Base-by-base conservation (phyloP, 2,797 vertebrate genomes). In the Heterohyrax brucei region DNA sequence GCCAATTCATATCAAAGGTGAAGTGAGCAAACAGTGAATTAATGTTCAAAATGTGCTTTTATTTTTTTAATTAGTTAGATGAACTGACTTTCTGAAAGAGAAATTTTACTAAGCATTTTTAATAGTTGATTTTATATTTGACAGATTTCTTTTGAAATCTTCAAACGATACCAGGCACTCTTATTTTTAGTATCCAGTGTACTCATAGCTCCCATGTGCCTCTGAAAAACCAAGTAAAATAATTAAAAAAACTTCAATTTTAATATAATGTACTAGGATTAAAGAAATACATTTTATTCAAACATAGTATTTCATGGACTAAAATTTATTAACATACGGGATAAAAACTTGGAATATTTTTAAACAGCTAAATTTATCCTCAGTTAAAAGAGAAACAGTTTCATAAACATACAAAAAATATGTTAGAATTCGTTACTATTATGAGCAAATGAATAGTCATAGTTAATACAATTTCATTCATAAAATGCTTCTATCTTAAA, bases 61-160 rank as follows among this genome's bases (percentile, higher is more conserved):
- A 79, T 64, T 83, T 88, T 88, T 77, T 0, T 84, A 87, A 61
- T 66, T 46, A 68, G 30, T 77, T 86, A 91, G 10, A 44, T 59
- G 1, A 61, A 79, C 30, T 50, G 59, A 48, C 59, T 79, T 78
- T 81, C 18, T 62, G 53, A 30, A 10, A 86, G 3, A n/a, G 46
- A 0, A 59, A 12, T 70, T 80, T 64, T 46, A 87, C 9, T n/a
- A 46, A 70, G 68, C 21, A 14, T 8, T 44, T 14, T 26, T 21
- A 1, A 1, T 12, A 22, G 6, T n/a, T 87, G 19, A 1, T 3
- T 83, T 87, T 77, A n/a, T 64, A 81, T 50, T 46, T 76, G 30
- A 88, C 7, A 56, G 13, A 16, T 5, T 70, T 16, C 24, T 61
- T 30, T 89, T 61, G 82, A 73, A 59, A 53, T 19, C 53, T 22